Base-by-base conservation (phyloP, 1,140 invertebrate genomes). In the Trichonephila clavata region DNA sequence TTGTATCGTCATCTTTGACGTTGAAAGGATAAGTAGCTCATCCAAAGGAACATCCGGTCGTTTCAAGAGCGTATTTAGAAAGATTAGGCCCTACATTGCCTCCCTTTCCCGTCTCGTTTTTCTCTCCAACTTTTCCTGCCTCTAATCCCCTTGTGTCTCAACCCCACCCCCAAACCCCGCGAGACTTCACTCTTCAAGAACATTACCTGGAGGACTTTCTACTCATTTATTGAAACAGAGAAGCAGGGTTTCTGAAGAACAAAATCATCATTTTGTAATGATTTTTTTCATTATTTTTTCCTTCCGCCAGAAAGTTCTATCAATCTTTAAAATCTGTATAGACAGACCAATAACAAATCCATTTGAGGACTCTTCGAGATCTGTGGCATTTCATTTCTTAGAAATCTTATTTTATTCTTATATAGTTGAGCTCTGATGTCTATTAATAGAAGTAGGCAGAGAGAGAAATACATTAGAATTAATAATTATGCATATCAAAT, bases 1-100 rank as follows among this genome's bases (percentile, higher is more conserved):
- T 61, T 93, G 92, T 88, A 88, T 93, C 86, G 91, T 65, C 65
- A 93, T 86, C 84, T 87, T 93, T 93, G 91, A 93, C 65, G 92
- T 93, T 87, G 84, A 93, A 93, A 93, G 92, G 91, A 86, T 60
- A 86, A 92, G 61, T 77, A 92, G 86, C 84, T 88, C 57, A 63
- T 93, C 92, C 68, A 93, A 50, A 81, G n/a, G 57, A 43, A 86
- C 91, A 92, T 92, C 83, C 83, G 83, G 91, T 83, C 50, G 83
- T 60, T 92, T 86, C 65, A 86, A 86, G 83, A 77, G 61, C 63
- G 61, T 92, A 92, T 92, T 86, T 84, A 86, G 90, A 86, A 65
- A 86, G 63, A 86, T 86, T 92, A 86, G 63, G 80, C 32, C 24
- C 90, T 39, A 50, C 57, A 91, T 63, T 61, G 50, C n/a, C 27